Evolutionary conservation across 2,888 invertebrate genomes (phyloP).

Genomic region (Hirtodrosophila confusa): DNA sequence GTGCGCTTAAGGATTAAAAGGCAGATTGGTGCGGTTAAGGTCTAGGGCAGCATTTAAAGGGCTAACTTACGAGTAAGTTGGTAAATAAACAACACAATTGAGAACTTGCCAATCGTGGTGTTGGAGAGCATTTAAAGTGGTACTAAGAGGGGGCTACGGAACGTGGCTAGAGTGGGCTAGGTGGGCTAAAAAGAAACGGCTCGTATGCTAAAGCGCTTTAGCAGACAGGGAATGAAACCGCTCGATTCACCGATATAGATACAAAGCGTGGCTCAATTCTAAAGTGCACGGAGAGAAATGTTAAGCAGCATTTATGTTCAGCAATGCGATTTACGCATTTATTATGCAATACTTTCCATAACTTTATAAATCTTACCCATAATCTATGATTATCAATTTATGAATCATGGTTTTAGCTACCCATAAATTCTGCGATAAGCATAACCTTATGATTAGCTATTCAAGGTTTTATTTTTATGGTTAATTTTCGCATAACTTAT

Average conservation of each 20-base stretch:
- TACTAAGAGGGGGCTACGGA: slow-evolving; percentile 61
- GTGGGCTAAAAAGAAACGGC: slow-evolving; percentile 68
- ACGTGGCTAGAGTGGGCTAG: slow-evolving; percentile 53
- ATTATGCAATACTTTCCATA: too few relatives aligned
- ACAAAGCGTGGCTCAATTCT: too few relatives aligned
- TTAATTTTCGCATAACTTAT: too few relatives aligned
- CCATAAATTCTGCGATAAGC: too few relatives aligned
- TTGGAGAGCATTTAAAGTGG: slow-evolving; percentile 62
- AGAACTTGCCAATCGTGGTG: slow-evolving; percentile 73
- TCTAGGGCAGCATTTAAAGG: slow-evolving; percentile 15
- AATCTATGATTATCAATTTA: too few relatives aligned
- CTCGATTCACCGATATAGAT: background rate
- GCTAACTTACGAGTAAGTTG: slow-evolving; percentile 36
- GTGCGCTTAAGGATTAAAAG: slow-evolving; percentile 38
- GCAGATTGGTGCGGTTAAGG: slow-evolving; percentile 19
- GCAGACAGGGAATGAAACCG: slow-evolving; percentile 37
- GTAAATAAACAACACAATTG: slow-evolving; percentile 65
- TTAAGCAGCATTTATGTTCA: too few relatives aligned
- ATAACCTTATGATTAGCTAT: too few relatives aligned
- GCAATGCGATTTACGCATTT: too few relatives aligned
- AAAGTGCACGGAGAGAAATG: too few relatives aligned
- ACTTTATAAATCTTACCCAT: too few relatives aligned
- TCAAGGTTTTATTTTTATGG: too few relatives aligned
- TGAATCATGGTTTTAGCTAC: too few relatives aligned
- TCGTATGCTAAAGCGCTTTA: slow-evolving; percentile 37